Evolutionary conservation across 2,113 vertebrate genomes (phyloP).

Genomic region (Anoplopoma fimbria): DNA sequence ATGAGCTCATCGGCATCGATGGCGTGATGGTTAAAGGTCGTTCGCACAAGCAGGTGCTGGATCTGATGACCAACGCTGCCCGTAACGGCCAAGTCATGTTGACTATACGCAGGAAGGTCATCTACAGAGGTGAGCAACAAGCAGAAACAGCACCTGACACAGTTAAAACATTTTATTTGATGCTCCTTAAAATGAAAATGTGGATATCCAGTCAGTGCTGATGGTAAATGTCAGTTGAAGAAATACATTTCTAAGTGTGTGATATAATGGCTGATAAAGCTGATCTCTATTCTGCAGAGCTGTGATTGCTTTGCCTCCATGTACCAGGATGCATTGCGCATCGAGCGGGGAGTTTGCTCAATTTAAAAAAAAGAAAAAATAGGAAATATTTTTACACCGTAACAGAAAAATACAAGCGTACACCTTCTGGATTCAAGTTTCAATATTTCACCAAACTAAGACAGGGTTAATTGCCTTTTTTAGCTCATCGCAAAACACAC

Average conservation of each 20-base stretch:
- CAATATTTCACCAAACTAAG: not conserved
- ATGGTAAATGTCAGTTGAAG: not conserved
- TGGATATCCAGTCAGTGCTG: not conserved
- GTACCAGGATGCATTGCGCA: too few species aligned
- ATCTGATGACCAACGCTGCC: conserved; percentile 96
- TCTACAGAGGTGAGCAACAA: conserved; percentile 87
- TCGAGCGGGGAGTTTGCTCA: too few species aligned
- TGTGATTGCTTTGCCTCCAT: too few species aligned
- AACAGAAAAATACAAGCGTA: too few species aligned
- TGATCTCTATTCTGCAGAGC: too few species aligned
- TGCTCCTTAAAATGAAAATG: not conserved
- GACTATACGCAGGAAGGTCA: conserved; percentile 91
- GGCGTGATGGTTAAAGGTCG: conserved; percentile 93
- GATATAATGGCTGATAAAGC: too few species aligned
- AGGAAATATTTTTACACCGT: not conserved
- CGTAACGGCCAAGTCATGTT: conserved; percentile 94
- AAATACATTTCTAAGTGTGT: too few species aligned
- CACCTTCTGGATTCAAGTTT: not conserved
- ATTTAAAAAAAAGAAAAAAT: not conserved
- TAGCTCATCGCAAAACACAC: too few species aligned
- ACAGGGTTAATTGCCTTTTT: not conserved
- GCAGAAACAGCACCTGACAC: not conserved
- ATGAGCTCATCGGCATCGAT: conserved; percentile 96
- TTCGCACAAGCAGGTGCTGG: conserved; percentile 96
- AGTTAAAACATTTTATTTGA: not conserved